Conservation (phyloP, 1,140 invertebrate species). For the Phymorhynchus buccinoides region DNA sequence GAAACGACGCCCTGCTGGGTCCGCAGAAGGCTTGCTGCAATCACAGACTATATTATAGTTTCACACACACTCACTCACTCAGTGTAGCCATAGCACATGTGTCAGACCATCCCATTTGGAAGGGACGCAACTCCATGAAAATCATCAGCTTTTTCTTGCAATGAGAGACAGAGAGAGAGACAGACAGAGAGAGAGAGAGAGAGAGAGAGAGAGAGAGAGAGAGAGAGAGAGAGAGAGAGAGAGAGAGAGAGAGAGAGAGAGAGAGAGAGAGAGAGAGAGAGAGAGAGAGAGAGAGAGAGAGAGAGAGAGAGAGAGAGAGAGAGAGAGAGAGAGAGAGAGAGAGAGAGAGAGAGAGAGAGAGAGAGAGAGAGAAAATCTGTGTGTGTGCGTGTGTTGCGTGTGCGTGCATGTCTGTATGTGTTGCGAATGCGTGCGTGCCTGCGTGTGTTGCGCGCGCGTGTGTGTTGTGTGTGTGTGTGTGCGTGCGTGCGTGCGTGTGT, state of each 20-base stretch:
- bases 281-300: background rate
- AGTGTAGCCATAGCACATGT: too few relatives aligned
- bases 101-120: too few relatives aligned
- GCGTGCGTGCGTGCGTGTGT: too few relatives aligned
- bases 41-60: background rate
- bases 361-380: too few relatives aligned
- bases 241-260: slow-evolving; percentile 20
- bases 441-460: too few relatives aligned
- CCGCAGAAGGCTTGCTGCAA: slow-evolving; percentile 1
- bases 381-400: too few relatives aligned
- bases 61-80: background rate
- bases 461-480: too few relatives aligned
- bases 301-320: background rate
- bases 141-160: too few relatives aligned
- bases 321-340: slow-evolving; percentile 9
- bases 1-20: background rate
- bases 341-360: slow-evolving; percentile 1
- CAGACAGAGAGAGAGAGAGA: slow-evolving; percentile 5
- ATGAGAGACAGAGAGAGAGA: background rate
- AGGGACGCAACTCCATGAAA: too few relatives aligned
- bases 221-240: slow-evolving; percentile 19
- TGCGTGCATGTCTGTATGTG: too few relatives aligned
- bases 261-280: background rate
- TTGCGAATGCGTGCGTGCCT: too few relatives aligned
- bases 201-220: slow-evolving; percentile 26